These are phyloP conservation scores for Apis laboriosa DNA, from an alignment of 1,140 invertebrate species.

Conservation along the genomic window DNA sequence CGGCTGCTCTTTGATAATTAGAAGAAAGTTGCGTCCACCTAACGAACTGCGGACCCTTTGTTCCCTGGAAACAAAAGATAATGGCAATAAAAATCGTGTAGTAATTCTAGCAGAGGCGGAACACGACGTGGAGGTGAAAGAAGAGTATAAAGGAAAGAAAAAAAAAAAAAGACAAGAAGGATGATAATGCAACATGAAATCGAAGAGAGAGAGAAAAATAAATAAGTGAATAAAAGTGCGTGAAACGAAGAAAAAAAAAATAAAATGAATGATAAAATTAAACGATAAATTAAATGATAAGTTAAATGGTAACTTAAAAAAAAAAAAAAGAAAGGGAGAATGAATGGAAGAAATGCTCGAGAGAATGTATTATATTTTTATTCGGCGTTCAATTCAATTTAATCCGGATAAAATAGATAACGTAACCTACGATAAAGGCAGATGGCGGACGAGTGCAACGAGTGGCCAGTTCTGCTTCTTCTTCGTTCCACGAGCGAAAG, in stretches of 20 bases:
- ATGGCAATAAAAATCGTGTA: not conserved
- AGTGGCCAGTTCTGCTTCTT: not conserved
- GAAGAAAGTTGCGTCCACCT: constrained; percentile 45
- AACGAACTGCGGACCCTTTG: constrained; percentile 41
- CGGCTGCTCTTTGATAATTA: constrained; percentile 54
- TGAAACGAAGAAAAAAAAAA: not conserved
- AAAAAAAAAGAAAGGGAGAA: too few relatives aligned
- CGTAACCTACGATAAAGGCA: not conserved
- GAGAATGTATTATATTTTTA: not conserved
- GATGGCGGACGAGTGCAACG: not conserved
- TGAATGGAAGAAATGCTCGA: not conserved
- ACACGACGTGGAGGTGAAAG: not conserved
- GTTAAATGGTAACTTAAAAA: too few relatives aligned
- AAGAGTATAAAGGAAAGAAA: constrained; percentile 4
- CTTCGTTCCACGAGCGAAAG: constrained; percentile 23
- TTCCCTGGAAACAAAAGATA: not conserved
- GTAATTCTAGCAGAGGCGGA: not conserved
- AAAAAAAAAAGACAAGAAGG: not conserved
- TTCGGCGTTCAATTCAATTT: constrained; percentile 44
- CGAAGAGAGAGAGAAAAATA: not conserved
- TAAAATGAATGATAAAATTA: not conserved
- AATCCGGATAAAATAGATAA: constrained; percentile 51
- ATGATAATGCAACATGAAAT: not conserved
- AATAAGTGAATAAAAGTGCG: not conserved
- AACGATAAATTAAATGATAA: too few relatives aligned